A percentile compares a stretch with the other conserved stretches of the same genome.
Evolutionary conservation across 2,113 vertebrate species (phyloP).

Genomic region (Sphyrna mokarran): DNA sequence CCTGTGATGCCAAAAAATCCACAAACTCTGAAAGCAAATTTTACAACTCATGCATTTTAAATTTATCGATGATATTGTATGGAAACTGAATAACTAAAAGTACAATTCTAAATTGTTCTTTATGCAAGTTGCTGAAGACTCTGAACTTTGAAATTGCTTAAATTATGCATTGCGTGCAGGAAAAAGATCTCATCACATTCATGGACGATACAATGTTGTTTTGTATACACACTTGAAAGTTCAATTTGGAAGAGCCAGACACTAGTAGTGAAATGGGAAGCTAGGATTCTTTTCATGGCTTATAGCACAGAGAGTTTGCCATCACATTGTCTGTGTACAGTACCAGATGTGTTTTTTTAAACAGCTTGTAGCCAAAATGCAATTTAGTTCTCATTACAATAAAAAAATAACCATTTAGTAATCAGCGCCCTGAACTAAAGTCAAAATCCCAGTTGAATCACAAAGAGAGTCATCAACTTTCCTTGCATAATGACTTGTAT

Average conservation of each 20-base stretch:
- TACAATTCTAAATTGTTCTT: neutral
- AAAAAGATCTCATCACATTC: neutral
- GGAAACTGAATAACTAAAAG: neutral
- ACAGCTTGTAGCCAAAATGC: neutral
- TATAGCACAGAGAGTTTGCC: neutral
- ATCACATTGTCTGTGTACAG: neutral
- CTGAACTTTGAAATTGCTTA: neutral
- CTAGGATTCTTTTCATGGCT: neutral
- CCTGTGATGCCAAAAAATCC: no score
- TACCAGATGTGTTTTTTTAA: neutral
- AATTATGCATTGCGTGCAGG: neutral
- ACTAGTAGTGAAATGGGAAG: neutral
- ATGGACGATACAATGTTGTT: neutral
- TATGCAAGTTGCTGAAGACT: neutral
- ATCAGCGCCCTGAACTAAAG: neutral
- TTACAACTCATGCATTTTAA: neutral
- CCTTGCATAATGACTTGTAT: neutral
- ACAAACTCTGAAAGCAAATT: no score
- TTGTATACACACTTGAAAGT: neutral
- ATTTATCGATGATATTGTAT: neutral
- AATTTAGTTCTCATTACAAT: neutral
- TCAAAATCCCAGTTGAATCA: neutral
- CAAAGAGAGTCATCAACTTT: neutral
- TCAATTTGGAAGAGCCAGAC: neutral
- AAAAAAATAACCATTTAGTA: constrained; percentile 2